Evolutionary conservation across 2,797 vertebrate species (phyloP), one percentile per base, ranked within the genome.

Genomic region (Sebastes elongatus): DNA sequence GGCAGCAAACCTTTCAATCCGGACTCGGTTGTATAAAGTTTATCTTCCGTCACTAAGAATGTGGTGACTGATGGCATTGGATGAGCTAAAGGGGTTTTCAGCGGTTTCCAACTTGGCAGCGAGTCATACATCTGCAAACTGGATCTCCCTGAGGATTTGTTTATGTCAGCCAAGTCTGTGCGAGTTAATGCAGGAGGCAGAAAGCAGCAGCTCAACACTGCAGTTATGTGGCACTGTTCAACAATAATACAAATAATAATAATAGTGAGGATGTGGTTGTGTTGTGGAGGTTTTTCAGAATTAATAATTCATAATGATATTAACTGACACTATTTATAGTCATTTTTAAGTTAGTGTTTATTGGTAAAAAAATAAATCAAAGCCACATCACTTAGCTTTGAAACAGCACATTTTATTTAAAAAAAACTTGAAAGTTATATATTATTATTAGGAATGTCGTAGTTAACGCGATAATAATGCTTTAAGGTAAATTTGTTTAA

Each of bases 31-130:
- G 71, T 80, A 69, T 89, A 57, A 89, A 89, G 68, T 92, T 87
- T 89, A 86, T 92, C 86, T 88, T 93, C 90, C 89, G 73, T 89
- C 76, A 42, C 83, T 81, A 83, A 89, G 88, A 90, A 84, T 89
- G 87, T 86, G 87, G 82, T 86, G 88, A 89, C 59, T 78, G 88
- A 85, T 88, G 86, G 55, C 67, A 71, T 27, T 80, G 74, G 80
- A 83, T 70, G 71, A 78, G 67, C 76, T 64, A 23, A 74, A 71
- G 83, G 80, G 68, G 71, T 82, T 86, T 83, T 78, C 80, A 82
- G 80, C 60, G 10, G 79, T 88, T 85, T 86, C 78, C 80, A 82
- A 84, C 75, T 87, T 88, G 88, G 85, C 89, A 78, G 79, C 61
- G 70, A 85, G 67, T 88, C 82, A 80, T 60, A 76, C 75, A 77